A percentile compares a stretch with the other conserved stretches of the same genome.
These are phyloP conservation scores for Gymnocypris eckloni DNA, from an alignment of 2,797 vertebrate species.

Conservation along the genomic window DNA sequence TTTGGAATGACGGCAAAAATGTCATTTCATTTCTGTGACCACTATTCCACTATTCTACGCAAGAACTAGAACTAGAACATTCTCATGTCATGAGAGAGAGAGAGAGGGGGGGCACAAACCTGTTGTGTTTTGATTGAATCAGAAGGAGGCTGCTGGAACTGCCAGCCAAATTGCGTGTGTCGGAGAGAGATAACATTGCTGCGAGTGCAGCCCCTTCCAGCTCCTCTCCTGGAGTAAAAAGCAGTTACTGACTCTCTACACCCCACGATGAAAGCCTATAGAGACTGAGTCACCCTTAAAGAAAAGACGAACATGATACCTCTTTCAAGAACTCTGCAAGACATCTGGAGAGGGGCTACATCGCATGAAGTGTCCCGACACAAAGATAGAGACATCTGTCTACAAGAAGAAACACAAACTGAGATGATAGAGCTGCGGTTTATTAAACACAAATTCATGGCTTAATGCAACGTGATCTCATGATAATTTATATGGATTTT, in stretches of 20 bases:
- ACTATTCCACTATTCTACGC: background rate
- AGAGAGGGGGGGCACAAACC: slow-evolving; percentile 19
- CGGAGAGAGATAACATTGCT: slow-evolving; percentile 56
- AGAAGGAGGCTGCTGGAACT: slow-evolving; percentile 40
- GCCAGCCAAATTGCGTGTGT: slow-evolving; percentile 50
- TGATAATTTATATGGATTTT: too few relatives aligned
- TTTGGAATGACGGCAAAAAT: background rate
- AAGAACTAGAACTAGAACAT: background rate
- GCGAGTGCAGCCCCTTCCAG: slow-evolving; percentile 48
- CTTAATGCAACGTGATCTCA: too few relatives aligned
- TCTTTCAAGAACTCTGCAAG: slow-evolving; percentile 48
- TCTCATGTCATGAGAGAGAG: background rate
- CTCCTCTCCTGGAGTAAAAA: slow-evolving; percentile 46
- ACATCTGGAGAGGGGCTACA: slow-evolving; percentile 42
- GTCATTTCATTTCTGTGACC: background rate
- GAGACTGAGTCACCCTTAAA: slow-evolving; percentile 51
- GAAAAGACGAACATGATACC: slow-evolving; percentile 42
- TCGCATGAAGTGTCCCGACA: slow-evolving; percentile 28
- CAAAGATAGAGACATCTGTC: slow-evolving; percentile 19
- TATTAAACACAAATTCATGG: background rate
- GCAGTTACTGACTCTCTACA: slow-evolving; percentile 46
- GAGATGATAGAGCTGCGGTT: background rate
- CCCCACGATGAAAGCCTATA: slow-evolving; percentile 37
- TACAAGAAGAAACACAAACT: slow-evolving; percentile 22
- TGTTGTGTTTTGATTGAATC: slow-evolving; percentile 60